Percentiles rank a stretch among this genome's conserved stretches.
Evolutionary conservation across 2,797 vertebrate genomes (phyloP).

Genomic region (Cygnus olor): DNA sequence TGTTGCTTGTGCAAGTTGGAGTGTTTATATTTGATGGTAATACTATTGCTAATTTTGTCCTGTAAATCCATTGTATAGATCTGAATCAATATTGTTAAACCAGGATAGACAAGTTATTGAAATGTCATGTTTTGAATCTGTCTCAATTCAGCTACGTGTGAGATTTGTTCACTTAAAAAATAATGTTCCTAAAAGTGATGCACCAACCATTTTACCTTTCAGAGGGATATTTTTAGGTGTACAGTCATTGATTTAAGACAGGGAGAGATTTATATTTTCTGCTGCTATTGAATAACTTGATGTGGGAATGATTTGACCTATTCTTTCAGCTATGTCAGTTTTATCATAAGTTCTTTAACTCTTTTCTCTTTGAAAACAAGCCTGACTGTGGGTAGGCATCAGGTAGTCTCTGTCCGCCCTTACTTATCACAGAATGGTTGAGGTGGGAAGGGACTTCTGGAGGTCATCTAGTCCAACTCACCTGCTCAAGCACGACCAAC

Average conservation of each 20-base stretch:
- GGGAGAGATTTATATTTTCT: neutral
- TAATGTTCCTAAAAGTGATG: neutral
- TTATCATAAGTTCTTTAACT: neutral
- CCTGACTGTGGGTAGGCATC: neutral
- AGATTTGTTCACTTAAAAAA: neutral
- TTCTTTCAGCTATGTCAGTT: neutral
- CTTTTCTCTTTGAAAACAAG: neutral
- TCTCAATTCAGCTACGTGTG: neutral
- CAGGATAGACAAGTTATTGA: neutral
- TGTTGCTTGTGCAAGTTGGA: neutral
- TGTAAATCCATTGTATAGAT: neutral
- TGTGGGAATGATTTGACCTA: neutral
- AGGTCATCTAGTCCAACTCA: too few relatives aligned
- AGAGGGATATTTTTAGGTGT: neutral
- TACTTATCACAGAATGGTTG: neutral
- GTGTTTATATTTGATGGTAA: neutral
- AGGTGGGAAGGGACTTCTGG: too few relatives aligned
- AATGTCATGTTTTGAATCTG: neutral
- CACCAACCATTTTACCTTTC: neutral
- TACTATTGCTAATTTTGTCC: neutral
- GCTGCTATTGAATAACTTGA: neutral
- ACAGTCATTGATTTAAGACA: neutral
- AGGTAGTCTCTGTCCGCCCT: neutral
- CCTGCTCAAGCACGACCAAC: too few relatives aligned
- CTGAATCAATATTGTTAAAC: neutral